Evolutionary conservation across 2,113 vertebrate species (phyloP), one percentile per base, ranked within the genome.

Genomic region (Epinephelus cyanopodus): DNA sequence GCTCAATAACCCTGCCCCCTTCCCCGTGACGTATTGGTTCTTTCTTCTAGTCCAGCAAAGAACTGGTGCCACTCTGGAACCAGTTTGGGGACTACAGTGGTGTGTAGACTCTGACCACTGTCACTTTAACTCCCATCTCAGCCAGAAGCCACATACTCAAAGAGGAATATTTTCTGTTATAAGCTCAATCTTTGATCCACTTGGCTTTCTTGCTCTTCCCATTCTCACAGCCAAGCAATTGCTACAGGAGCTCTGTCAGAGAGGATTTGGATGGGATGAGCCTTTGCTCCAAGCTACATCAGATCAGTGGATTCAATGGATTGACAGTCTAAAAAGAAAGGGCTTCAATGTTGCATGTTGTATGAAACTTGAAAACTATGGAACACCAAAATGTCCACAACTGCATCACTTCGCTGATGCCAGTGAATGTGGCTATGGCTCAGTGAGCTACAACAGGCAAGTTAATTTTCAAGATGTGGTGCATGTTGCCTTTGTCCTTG

Each of bases 121-220:
- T 5, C 14, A 11, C 3, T 39, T 42, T 2, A 62, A 37, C 33
- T 12, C 4, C 18, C 29, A 62, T 62, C 60, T 39, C 33, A 62
- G 15, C 29, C 17, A 62, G 33, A 62, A 62, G 60, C 61, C 21
- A 39, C 48, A 39, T 23, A 65, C 33, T 13, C 1, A 33, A 17
- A 37, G 72, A 52, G 58, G 58, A 2, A 64, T 69, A 37, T 29
- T 69, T 23, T 63, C 60, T n/a, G n/a, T 65, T 18, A 23, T 65
- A 10, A 77, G 17, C 18, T 77, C 63, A 27, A 66, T 77, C 19
- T 77, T 45, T 66, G 61, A 66, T 33, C 61, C 62, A 21, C 50
- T 66, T 27, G 60, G 73, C 13, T 37, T 75, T 27, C 45, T 61
- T 6, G 71, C 45, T 29, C 57, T 45, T 21, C 23, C 62, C 18